These are phyloP conservation scores for Urocitellus parryii DNA, from an alignment of 2,113 vertebrate genomes.

Conservation along the genomic window DNA sequence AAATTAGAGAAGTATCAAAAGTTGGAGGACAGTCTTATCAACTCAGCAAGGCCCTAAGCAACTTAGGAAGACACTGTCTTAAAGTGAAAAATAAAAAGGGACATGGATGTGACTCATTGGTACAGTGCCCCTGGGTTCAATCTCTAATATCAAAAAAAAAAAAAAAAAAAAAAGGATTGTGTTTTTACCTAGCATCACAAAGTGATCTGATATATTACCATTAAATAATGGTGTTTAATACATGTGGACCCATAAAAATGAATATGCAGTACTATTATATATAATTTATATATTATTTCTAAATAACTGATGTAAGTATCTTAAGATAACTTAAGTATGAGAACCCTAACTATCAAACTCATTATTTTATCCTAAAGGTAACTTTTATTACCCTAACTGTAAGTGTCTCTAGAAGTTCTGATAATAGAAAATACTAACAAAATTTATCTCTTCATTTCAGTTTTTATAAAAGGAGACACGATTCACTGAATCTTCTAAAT, in stretches of 20 bases:
- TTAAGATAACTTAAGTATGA: conserved; percentile 38
- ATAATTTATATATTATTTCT: neutral
- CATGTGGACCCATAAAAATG: neutral
- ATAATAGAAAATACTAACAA: neutral
- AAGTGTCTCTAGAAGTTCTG: conserved; percentile 45
- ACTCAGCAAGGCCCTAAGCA: too few species aligned
- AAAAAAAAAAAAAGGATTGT: too few species aligned
- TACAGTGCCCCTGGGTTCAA: too few species aligned
- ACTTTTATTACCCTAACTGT: neutral
- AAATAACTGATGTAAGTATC: neutral
- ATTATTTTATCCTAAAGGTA: neutral
- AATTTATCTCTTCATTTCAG: neutral
- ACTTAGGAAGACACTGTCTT: too few species aligned
- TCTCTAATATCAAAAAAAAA: too few species aligned
- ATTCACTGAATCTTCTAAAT: conserved; percentile 23
- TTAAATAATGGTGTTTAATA: neutral
- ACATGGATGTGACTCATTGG: too few species aligned
- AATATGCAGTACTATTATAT: neutral
- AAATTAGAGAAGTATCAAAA: too few species aligned
- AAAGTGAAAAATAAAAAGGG: too few species aligned
- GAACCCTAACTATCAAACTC: neutral
- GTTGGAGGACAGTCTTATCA: too few species aligned
- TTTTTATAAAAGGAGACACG: neutral
- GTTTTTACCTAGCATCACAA: neutral
- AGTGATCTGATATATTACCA: neutral